A percentile compares a stretch with the other conserved stretches of the same genome.
phyloP scores from a whole-genome alignment of 1,140 invertebrate genomes.

The Platorchestia sp. region DNA sequence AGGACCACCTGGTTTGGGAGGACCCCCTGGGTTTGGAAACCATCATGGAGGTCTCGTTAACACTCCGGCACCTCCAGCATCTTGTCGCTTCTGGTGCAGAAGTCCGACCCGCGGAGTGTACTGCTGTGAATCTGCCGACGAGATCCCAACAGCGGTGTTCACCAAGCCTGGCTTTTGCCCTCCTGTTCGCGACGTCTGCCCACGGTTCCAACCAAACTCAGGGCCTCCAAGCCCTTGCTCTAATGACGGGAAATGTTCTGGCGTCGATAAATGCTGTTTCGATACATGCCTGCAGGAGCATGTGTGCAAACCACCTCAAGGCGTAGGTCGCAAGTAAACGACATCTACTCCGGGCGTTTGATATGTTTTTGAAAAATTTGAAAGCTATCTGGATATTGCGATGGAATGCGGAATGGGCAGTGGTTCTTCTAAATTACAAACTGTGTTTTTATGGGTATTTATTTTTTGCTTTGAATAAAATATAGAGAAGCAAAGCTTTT shows the following conservation, averaged over 20 bases:
- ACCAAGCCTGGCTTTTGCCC: conserved; percentile 53
- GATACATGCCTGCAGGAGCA: conserved; percentile 44
- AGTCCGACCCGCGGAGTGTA: background rate
- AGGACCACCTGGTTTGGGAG: background rate
- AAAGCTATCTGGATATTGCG: background rate
- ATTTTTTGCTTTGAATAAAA: background rate
- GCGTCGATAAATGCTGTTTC: conserved; percentile 57
- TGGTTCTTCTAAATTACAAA: background rate
- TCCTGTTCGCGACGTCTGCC: conserved; percentile 54
- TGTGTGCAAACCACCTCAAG: conserved; percentile 40
- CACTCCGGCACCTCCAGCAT: conserved; percentile 10
- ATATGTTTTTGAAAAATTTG: background rate
- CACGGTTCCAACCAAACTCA: background rate
- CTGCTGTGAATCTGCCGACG: conserved; percentile 42
- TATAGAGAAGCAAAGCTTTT: background rate
- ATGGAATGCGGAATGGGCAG: background rate
- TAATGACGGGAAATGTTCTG: conserved; percentile 20
- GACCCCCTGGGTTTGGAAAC: background rate
- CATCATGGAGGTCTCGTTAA: background rate
- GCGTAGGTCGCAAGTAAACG: conserved; percentile 20
- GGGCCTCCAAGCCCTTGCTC: conserved; percentile 38
- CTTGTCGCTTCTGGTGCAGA: conserved; percentile 49
- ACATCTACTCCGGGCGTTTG: background rate
- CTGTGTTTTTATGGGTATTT: background rate
- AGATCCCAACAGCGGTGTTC: conserved; percentile 9